phyloP scores from a whole-genome alignment of 2,797 vertebrate genomes.

The Falco concolor region DNA sequence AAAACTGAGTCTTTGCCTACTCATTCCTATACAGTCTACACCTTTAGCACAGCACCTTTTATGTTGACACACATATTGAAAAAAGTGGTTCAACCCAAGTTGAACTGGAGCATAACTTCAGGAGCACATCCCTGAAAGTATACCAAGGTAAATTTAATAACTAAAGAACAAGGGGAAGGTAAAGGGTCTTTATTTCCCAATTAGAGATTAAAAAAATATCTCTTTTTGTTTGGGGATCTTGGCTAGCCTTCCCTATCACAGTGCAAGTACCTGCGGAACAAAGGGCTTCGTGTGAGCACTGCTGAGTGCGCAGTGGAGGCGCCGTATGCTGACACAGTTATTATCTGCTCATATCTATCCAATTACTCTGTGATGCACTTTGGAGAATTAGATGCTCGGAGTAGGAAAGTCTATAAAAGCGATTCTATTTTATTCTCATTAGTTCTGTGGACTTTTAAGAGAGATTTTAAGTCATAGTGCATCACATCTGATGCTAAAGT shows the following conservation, averaged over 20 bases:
- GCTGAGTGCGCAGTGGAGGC: neutral
- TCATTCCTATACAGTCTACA: neutral
- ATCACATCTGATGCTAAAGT: neutral
- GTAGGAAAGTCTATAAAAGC: neutral
- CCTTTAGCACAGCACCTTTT: neutral
- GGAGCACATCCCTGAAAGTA: neutral
- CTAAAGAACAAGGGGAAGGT: neutral
- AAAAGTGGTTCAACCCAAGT: neutral
- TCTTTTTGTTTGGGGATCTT: neutral
- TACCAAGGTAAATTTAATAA: neutral
- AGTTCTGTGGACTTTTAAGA: neutral
- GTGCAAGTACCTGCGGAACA: neutral
- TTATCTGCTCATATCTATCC: neutral
- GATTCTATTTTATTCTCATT: neutral
- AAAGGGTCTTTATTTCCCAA: neutral
- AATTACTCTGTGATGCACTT: neutral
- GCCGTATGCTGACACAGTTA: neutral
- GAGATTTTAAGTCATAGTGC: neutral
- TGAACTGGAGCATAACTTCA: neutral
- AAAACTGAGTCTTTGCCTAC: neutral
- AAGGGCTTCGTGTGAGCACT: neutral
- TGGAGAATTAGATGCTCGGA: neutral
- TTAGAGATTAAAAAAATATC: neutral
- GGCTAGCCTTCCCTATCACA: neutral
- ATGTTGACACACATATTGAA: neutral